Evolutionary conservation across 2,113 vertebrate genomes (phyloP), one percentile per base, ranked within the genome.

Genomic region (Nibea albiflora): DNA sequence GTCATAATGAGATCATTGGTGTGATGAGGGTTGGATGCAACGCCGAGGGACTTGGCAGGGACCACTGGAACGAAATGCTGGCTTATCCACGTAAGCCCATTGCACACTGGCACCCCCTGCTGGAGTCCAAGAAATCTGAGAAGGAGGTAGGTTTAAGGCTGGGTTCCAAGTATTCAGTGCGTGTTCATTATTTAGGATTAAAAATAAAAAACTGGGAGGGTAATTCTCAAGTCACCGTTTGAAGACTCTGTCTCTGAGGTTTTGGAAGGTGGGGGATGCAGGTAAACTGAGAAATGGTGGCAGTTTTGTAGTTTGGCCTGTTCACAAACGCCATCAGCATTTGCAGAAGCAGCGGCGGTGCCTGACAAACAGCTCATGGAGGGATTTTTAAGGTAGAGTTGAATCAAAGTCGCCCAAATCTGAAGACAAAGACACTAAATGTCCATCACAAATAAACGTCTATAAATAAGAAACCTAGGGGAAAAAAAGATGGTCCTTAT

Each of bases 21-120:
- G 97, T 99, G 78, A 99, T 96, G 80, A 95, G 97, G 1, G 94
- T 98, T 60, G 98, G 97, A 12, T 94, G 96, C 90, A 95, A 2
- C 0, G 97, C 97, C 0, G 97, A 99, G 69, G 98, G 98, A 1
- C 94, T 99, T 81, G 97, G 98, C 86, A 94, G 98, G 73, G 98
- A 99, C 94, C 98, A 99, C 93, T 99, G 98, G 98, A 99, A 98
- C 2, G 98, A 99, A 92, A 99, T 99, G 98, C 89, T 99, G 94
- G 98, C 97, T 0, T 99, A 99, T 72, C 98, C 98, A 0, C 96
- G 98, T 76, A 99, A 99, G 88, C 98, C 98, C 65, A 98, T 99
- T 4, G 97, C 98, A 2, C 98, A 99, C 90, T 99, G 98, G 98
- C 98, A 99, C 91, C 96, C 95, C 35, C 93, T 99, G 87, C 95